Percentiles rank a stretch among this genome's conserved stretches.
phyloP scores from a whole-genome alignment of 2,888 invertebrate genomes.

The Dicroscelio sp. region DNA sequence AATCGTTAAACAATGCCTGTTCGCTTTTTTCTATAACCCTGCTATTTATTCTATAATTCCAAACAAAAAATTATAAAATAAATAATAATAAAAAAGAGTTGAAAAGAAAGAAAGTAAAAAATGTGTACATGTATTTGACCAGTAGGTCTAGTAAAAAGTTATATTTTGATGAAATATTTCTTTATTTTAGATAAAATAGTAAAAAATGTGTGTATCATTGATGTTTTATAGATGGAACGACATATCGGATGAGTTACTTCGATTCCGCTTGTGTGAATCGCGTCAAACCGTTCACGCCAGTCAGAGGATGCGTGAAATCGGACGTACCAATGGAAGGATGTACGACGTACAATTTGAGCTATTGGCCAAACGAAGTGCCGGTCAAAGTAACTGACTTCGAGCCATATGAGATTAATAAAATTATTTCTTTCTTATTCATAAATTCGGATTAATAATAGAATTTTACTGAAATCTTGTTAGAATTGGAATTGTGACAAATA shows the following conservation, averaged over 20 bases:
- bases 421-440: neutral
- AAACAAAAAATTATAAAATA: too few relatives aligned
- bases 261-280: conserved; percentile 92
- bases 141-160: too few relatives aligned
- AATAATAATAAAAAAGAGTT: too few relatives aligned
- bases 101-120: too few relatives aligned
- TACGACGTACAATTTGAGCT: conserved; percentile 90
- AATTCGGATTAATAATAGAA: too few relatives aligned
- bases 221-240: conserved; percentile 92
- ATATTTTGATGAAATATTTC: too few relatives aligned
- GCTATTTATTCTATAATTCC: too few relatives aligned
- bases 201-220: neutral
- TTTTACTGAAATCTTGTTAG: too few relatives aligned
- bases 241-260: conserved; percentile 93
- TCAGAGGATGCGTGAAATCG: conserved; percentile 92
- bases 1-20: too few relatives aligned
- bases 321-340: conserved; percentile 90
- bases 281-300: conserved; percentile 92
- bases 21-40: too few relatives aligned
- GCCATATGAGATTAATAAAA: neutral
- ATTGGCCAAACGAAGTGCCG: conserved; percentile 88
- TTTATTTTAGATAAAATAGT: neutral
- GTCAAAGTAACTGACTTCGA: conserved; percentile 86
- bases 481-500: too few relatives aligned
- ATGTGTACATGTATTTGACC: too few relatives aligned